phyloP scores from a whole-genome alignment of 2,113 vertebrate species.

The Menidia beryllina region DNA sequence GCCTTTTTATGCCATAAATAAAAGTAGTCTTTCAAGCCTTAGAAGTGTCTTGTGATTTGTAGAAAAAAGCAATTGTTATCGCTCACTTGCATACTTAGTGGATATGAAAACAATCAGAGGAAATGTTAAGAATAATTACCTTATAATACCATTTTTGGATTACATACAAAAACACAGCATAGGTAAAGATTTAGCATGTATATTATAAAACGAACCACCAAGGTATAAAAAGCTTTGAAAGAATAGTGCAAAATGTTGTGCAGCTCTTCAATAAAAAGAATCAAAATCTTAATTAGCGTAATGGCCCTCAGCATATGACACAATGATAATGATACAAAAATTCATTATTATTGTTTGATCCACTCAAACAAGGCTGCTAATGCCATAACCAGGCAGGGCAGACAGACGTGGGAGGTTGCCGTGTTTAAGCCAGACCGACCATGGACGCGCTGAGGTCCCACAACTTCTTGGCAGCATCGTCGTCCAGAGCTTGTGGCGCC shows the following conservation, averaged over 20 bases:
- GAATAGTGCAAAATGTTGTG: conserved; percentile 31
- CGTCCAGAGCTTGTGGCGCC: conserved; percentile 71
- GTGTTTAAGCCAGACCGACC: conserved; percentile 71
- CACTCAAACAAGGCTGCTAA: not conserved
- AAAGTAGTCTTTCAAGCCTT: conserved; percentile 12
- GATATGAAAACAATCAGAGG: not conserved
- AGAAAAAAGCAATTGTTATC: not conserved
- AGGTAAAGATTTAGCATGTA: not conserved
- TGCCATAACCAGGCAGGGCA: not conserved
- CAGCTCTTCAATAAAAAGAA: not conserved
- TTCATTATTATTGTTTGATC: not conserved
- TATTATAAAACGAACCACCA: conserved; percentile 7
- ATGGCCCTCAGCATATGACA: not conserved
- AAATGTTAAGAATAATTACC: not conserved
- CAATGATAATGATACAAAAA: not conserved
- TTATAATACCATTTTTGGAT: not conserved
- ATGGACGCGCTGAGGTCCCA: conserved; percentile 81
- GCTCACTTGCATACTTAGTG: no score
- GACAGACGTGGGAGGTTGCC: not conserved
- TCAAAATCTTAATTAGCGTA: conserved; percentile 1
- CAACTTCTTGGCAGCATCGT: conserved; percentile 72
- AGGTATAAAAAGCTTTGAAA: no score
- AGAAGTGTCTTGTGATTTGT: conserved; percentile 1
- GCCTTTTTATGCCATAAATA: conserved; percentile 14
- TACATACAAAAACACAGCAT: not conserved